Evolutionary conservation across 2,113 vertebrate genomes (phyloP), one percentile per base, ranked within the genome.

Genomic region (Limanda limanda): DNA sequence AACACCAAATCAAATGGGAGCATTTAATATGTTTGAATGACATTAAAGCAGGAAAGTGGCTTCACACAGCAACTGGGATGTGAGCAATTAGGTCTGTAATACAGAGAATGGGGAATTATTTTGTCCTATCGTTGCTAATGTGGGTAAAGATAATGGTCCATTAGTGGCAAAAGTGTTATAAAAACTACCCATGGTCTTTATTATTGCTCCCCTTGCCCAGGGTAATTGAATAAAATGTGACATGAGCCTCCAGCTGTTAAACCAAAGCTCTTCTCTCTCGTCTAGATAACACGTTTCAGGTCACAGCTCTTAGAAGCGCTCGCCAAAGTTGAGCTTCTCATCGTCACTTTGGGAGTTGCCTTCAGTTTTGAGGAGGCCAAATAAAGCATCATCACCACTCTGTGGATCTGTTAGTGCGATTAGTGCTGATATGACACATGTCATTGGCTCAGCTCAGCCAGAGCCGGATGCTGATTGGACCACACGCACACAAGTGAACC

Each of bases 341-440:
- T 11, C n/a, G 13, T 37, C 3, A 23, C 61, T 71, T 61, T 63
- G 1, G 13, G 74, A 58, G 37, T 71, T 70, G 35, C 9, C 11
- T 56, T 75, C 18, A 27, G 52, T 3, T 55, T 54, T 27, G 79
- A 35, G 45, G 64, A 74, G 35, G 70, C 64, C n/a, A 72, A 60
- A 20, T 27, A n/a, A 58, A 78, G 58, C 45, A 62, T 45, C 9
- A n/a, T 56, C 71, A 66, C 79, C 73, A 76, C 70, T 84, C 83
- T 81, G 60, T 42, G 59, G 68, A 78, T 89, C 79, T 75, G 78
- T 88, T 72, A 76, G 47, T 68, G 58, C 83, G 78, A 88, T 85
- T 82, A 79, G 66, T 70, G 66, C 76, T 67, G 78, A 82, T 81
- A 59, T 84, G 86, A 86, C 81, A 61, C 71, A 55, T 77, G 60